Evolutionary conservation across 2,113 vertebrate genomes (phyloP).

Genomic region (Xenopus borealis): DNA sequence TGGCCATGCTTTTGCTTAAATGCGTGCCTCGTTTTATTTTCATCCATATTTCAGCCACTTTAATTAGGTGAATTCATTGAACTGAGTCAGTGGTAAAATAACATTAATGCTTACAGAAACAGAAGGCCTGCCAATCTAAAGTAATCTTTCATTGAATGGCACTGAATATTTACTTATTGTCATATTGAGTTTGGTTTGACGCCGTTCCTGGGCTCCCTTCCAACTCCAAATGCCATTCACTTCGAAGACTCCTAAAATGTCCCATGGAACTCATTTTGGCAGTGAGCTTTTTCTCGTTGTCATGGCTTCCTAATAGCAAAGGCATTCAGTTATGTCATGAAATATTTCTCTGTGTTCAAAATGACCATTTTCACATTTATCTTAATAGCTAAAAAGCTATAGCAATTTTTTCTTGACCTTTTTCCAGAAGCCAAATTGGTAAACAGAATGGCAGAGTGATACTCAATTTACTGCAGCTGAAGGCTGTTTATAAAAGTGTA

Average conservation of each 20-base stretch:
- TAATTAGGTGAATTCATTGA: conserved; percentile 4
- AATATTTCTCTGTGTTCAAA: conserved; percentile 48
- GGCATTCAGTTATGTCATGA: conserved; percentile 63
- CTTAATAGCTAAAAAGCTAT: conserved; percentile 45
- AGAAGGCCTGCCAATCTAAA: conserved; percentile 62
- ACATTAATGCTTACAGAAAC: conserved; percentile 66
- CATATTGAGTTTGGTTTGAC: conserved; percentile 71
- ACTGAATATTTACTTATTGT: conserved; percentile 66
- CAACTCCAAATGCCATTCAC: conserved; percentile 67
- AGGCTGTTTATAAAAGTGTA: no score
- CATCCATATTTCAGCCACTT: background rate
- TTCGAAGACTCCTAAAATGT: conserved; percentile 69
- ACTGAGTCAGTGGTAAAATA: conserved; percentile 57
- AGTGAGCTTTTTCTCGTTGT: conserved; percentile 70
- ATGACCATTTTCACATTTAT: conserved; percentile 49
- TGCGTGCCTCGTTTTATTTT: background rate
- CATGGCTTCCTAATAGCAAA: conserved; percentile 63
- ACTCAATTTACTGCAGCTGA: background rate
- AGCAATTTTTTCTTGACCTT: conserved; percentile 8
- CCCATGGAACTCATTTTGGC: conserved; percentile 74
- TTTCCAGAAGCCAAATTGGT: conserved; percentile 2
- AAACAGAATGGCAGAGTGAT: background rate
- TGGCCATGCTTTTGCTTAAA: background rate
- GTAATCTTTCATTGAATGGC: conserved; percentile 60
- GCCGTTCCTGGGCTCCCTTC: conserved; percentile 68